Evolutionary conservation across 2,888 invertebrate species (phyloP).

Genomic region (Stenolophus ochropezus): DNA sequence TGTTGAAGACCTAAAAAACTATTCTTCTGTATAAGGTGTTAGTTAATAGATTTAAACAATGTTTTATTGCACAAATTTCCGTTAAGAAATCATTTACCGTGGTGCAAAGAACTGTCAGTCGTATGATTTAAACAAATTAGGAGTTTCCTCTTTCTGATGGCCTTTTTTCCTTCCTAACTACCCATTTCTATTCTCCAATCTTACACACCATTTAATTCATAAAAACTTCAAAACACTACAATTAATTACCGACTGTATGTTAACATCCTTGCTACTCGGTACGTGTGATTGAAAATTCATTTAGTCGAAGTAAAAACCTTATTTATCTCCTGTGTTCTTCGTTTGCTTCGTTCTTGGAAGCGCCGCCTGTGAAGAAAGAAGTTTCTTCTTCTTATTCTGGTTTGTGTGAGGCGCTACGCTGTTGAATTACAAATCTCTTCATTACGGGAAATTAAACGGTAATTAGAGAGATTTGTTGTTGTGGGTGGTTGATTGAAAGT

Average conservation of each 20-base stretch:
- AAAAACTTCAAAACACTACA: not conserved
- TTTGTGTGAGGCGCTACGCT: slow-evolving; percentile 5
- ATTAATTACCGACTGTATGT: slow-evolving; percentile 12
- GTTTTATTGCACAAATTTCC: no score
- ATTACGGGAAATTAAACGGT: slow-evolving; percentile 27
- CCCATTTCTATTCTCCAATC: slow-evolving; percentile 4
- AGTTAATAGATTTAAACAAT: no score
- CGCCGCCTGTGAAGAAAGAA: slow-evolving; percentile 23
- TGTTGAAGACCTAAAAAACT: no score
- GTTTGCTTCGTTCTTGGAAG: slow-evolving; percentile 27
- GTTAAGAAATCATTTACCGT: no score
- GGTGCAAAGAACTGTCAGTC: not conserved
- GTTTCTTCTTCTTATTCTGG: not conserved
- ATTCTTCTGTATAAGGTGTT: no score
- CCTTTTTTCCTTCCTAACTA: not conserved
- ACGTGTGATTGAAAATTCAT: slow-evolving; percentile 42
- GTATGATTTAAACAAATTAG: not conserved
- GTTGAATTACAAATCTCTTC: slow-evolving; percentile 43
- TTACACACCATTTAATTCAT: not conserved
- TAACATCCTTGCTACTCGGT: slow-evolving; percentile 8
- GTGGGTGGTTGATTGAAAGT: slow-evolving; percentile 7
- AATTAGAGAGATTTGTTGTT: slow-evolving; percentile 24
- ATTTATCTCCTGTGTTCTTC: slow-evolving; percentile 12
- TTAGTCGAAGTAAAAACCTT: slow-evolving; percentile 19
- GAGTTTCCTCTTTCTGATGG: not conserved